phyloP scores from a whole-genome alignment of 2,888 invertebrate genomes.

The Polia nebulosa region DNA sequence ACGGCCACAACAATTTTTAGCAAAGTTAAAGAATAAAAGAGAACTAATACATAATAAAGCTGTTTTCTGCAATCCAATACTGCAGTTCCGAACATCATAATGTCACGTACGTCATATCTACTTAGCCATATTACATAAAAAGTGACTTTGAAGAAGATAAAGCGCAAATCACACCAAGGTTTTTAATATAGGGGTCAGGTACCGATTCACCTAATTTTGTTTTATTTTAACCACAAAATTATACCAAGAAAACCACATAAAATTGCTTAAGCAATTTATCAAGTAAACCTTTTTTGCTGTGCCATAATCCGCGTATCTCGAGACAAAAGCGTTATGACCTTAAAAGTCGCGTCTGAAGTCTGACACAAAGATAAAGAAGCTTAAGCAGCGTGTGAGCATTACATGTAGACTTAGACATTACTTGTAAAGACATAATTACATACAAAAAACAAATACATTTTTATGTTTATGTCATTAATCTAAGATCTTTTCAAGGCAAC shows the following conservation, averaged over 20 bases:
- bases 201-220: no score
- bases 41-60: not conserved
- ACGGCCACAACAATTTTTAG: not conserved
- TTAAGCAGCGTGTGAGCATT: constrained; percentile 28
- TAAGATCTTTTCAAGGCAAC: constrained; percentile 53
- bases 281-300: constrained; percentile 11
- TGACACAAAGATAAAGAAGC: constrained; percentile 21
- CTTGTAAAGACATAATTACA: constrained; percentile 35
- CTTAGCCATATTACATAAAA: not conserved
- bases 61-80: not conserved
- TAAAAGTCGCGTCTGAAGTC: constrained; percentile 18
- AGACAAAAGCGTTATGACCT: constrained; percentile 28
- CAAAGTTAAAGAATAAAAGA: not conserved
- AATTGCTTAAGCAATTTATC: constrained; percentile 3
- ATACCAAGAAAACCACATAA: not conserved
- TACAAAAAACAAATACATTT: constrained; percentile 26
- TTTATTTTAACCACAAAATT: not conserved
- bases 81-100: not conserved
- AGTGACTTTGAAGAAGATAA: not conserved
- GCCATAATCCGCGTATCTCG: constrained; percentile 26
- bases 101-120: not conserved
- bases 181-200: not conserved
- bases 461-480: constrained; percentile 34
- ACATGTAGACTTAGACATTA: constrained; percentile 27
- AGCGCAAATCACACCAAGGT: not conserved